Evolutionary conservation across 2,797 vertebrate species (phyloP).

Genomic region (Brachyrhaphis roseni): DNA sequence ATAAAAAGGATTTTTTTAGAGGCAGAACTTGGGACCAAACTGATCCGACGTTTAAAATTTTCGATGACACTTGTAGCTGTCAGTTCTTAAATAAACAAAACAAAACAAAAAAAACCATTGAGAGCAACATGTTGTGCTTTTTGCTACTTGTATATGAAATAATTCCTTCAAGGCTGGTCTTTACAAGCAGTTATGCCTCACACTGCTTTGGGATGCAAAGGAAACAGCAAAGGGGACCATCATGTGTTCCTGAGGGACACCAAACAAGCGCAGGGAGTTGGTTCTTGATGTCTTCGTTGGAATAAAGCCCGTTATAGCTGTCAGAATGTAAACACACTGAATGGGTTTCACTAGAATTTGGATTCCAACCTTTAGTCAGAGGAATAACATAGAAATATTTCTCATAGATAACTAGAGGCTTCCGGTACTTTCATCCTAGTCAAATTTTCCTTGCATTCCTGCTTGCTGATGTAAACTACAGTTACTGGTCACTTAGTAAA

Average conservation of each 20-base stretch:
- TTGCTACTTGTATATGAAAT: not conserved
- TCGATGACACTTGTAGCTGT: not conserved
- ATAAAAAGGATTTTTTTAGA: too few species aligned
- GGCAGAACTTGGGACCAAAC: too few species aligned
- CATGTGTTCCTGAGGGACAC: not conserved
- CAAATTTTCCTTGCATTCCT: not conserved
- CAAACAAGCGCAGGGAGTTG: not conserved
- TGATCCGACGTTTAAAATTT: too few species aligned
- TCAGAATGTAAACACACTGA: not conserved
- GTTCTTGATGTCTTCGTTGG: not conserved
- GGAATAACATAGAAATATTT: not conserved
- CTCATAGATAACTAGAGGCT: not conserved
- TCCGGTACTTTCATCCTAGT: not conserved
- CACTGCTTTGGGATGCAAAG: not conserved
- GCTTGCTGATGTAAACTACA: not conserved
- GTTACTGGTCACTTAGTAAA: not conserved
- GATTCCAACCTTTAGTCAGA: not conserved
- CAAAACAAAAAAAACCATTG: not conserved
- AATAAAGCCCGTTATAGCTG: not conserved
- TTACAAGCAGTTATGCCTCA: not conserved
- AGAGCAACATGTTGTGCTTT: not conserved
- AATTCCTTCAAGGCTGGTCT: not conserved
- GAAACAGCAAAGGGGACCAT: not conserved
- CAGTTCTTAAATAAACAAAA: not conserved
- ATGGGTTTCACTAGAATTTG: not conserved